Evolutionary conservation across 2,888 invertebrate genomes (phyloP), one percentile per base, ranked within the genome.

Genomic region (Drosophila flavopinicola): DNA sequence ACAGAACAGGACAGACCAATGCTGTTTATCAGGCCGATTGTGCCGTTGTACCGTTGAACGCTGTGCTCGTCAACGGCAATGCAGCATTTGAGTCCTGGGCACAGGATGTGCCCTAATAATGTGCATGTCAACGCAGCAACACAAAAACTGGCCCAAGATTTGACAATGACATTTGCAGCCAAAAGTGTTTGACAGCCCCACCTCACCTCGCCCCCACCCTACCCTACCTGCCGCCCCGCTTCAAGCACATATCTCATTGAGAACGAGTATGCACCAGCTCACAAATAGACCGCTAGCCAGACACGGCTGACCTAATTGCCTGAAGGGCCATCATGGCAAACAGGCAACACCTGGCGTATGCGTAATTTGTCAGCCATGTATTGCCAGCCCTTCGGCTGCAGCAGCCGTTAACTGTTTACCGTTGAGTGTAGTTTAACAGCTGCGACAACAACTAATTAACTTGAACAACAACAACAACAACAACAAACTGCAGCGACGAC

Each of bases 81-180:
- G 71, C 71, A 51, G 71, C 67, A 67, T 48, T 38, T 15, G 27
- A 59, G 25, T 44, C 51, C 15, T 17, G 25, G 39, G n/a, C 39
- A 20, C 47, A 67, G 48, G 42, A 53, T 41, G n/a, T n/a, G 56
- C 37, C 60, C 54, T 56, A 70, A 69, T 69, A 70, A 56, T 66
- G 60, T 65, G 48, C 66, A 53, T 66, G 58, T 61, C 70, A 66
- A 70, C 53, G 66, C 65, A 51, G 35, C 39, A 60, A 7, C 57
- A 57, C 38, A 66, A 66, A 66, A 70, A 70, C 48, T 58, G 45
- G 44, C 27, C 35, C 63, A 67, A 59, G 54, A 56, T 64, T 32
- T 70, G 63, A 64, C 74, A 70, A 67, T 70, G 74, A 74, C 67
- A 74, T 70, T 74, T 74, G 57, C 63, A 60, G 66, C 35, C 63